These are phyloP conservation scores for Hoplodrina blanda DNA, from an alignment of 2,888 invertebrate genomes.

Conservation along the genomic window DNA sequence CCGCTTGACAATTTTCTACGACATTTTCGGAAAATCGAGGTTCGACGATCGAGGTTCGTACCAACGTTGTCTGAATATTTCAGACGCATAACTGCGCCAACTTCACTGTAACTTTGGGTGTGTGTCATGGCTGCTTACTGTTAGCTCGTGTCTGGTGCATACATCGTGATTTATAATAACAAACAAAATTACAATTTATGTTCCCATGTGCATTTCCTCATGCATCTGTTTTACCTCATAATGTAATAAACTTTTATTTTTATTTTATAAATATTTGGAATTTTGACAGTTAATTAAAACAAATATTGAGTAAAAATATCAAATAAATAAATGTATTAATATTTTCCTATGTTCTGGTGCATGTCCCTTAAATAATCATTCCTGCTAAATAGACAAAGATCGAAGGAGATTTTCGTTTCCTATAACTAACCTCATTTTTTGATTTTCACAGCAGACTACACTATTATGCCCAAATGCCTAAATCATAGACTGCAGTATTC, in stretches of 20 bases:
- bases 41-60: not conserved
- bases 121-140: slow-evolving; percentile 20
- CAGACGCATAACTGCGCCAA: slow-evolving; percentile 23
- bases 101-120: slow-evolving; percentile 12
- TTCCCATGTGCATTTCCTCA: slow-evolving; percentile 51
- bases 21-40: not conserved
- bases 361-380: not conserved
- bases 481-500: too few relatives aligned
- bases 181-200: slow-evolving; percentile 56
- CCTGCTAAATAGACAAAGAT: too few relatives aligned
- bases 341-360: not conserved
- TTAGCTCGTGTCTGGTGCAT: slow-evolving; percentile 28
- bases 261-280: slow-evolving; percentile 30
- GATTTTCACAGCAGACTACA: too few relatives aligned
- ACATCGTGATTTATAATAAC: slow-evolving; percentile 30
- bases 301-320: not conserved
- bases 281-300: slow-evolving; percentile 1
- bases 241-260: slow-evolving; percentile 34
- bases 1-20: too few relatives aligned
- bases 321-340: not conserved
- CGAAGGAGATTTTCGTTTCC: too few relatives aligned
- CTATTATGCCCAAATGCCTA: too few relatives aligned
- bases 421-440: too few relatives aligned
- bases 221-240: slow-evolving; percentile 46
- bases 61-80: not conserved